Base-by-base conservation (phyloP, 2,797 vertebrate genomes). In the Odontamblyopus rebecca region DNA sequence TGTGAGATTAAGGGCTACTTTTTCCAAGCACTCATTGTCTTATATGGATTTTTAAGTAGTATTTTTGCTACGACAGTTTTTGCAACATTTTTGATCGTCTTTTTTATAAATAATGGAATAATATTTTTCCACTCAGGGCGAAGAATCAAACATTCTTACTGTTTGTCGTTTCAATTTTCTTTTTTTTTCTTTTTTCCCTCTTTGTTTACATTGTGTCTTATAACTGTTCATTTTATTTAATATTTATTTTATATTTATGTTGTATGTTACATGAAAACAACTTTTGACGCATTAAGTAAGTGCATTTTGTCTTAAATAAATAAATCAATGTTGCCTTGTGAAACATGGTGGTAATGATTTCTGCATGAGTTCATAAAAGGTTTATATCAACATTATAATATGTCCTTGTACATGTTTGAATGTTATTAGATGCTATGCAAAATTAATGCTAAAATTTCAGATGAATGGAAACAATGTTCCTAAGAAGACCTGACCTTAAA, bases 241-340 rank as follows among this genome's bases (percentile, higher is more conserved):
- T 95, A 95, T 95, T 95, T 95, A 94, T 94, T 87, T 87, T 88
- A 76, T 93, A 93, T 94, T 90, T 91, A 94, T 94, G 90, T 88
- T 18, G 89, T 91, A 92, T 88, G 78, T 89, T 85, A 86, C 81
- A 82, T 74, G 53, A 89, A 23, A 68, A 74, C 13, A 63, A 62
- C 61, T 63, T 72, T 68, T 85, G 77, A 75, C 6, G 53, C 68
- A 70, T 80, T 79, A 79, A 86, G 71, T 35, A 5, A 0, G 57
- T 82, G 61, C 78, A 80, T 87, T 87, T 82, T 76, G 54, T 80
- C 69, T 83, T 70, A 67, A 91, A 92, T 92, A 66, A 92, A 92
- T 93, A 93, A 93, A 82, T 69, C 74, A 71, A 65, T 78, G 80
- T 82, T 85, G 62, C 64, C 65, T 80, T 75, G 62, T 75, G 68